Conservation (phyloP, 2,888 invertebrate species). For the Nomada lathburiana region DNA sequence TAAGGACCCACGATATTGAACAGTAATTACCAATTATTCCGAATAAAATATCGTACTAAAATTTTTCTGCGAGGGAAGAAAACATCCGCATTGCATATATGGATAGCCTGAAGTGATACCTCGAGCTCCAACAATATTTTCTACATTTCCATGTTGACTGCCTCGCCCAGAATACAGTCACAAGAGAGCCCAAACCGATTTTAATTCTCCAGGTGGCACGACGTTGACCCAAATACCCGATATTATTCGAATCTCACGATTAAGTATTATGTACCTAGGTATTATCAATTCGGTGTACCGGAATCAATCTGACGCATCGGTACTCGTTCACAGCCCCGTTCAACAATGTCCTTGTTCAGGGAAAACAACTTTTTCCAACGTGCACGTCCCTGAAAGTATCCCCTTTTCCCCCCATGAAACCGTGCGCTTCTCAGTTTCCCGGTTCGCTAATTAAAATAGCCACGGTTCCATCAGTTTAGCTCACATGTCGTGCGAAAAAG, state of each 20-base stretch:
- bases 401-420: no score
- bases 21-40: no score
- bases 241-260: slow-evolving; percentile 15
- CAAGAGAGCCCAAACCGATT: not conserved
- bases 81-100: not conserved
- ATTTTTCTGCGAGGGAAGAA: not conserved
- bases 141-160: not conserved
- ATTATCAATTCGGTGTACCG: not conserved
- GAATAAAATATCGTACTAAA: no score
- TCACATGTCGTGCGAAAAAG: not conserved
- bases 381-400: not conserved
- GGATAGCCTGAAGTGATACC: no score
- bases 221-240: slow-evolving; percentile 4
- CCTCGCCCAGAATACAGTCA: not conserved
- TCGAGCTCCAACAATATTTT: not conserved
- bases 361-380: not conserved
- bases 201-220: not conserved
- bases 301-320: not conserved
- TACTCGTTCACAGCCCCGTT: not conserved
- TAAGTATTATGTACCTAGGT: slow-evolving; percentile 6
- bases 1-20: no score
- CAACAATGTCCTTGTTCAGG: not conserved
- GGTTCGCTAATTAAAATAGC: slow-evolving; percentile 12
- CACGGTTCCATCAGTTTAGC: not conserved
- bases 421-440: not conserved